A percentile compares a stretch with the other conserved stretches of the same genome.
These are phyloP conservation scores for Lutraria rhynchaena DNA, from an alignment of 1,140 invertebrate genomes.

Conservation along the genomic window DNA sequence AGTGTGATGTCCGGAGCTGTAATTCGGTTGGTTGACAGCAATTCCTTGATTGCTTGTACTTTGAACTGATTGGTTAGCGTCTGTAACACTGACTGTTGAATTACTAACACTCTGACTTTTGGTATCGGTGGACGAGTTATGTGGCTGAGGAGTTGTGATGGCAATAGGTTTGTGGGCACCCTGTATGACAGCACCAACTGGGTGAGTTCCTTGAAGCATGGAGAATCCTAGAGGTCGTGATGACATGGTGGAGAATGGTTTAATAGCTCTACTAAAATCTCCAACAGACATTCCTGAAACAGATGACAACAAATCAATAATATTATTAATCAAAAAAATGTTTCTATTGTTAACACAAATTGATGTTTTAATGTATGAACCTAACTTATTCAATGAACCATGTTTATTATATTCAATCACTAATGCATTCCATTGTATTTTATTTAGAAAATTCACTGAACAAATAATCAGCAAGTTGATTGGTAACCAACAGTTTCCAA, in stretches of 20 bases:
- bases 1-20: constrained; percentile 10
- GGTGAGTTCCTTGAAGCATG: constrained; percentile 2
- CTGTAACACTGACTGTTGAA: constrained; percentile 43
- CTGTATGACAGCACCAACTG: constrained; percentile 34
- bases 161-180: constrained; percentile 50
- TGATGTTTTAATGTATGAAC: no score
- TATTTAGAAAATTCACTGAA: no score
- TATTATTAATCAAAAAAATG: no score
- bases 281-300: constrained; percentile 19
- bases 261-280: constrained; percentile 30
- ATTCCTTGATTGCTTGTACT: constrained; percentile 36
- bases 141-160: constrained; percentile 48
- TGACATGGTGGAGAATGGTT: constrained; percentile 37
- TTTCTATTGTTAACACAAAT: no score
- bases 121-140: constrained; percentile 28
- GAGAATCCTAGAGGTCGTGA: constrained; percentile 35
- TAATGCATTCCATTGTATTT: no score
- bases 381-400: no score
- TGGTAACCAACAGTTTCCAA: no score
- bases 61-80: constrained; percentile 32
- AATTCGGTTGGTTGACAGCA: constrained; percentile 35
- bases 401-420: no score
- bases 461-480: no score
- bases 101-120: constrained; percentile 49
- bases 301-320: no score